Percentiles rank a stretch among this genome's conserved stretches.
phyloP scores from a whole-genome alignment of 2,797 vertebrate genomes.

The Sebastes minor region DNA sequence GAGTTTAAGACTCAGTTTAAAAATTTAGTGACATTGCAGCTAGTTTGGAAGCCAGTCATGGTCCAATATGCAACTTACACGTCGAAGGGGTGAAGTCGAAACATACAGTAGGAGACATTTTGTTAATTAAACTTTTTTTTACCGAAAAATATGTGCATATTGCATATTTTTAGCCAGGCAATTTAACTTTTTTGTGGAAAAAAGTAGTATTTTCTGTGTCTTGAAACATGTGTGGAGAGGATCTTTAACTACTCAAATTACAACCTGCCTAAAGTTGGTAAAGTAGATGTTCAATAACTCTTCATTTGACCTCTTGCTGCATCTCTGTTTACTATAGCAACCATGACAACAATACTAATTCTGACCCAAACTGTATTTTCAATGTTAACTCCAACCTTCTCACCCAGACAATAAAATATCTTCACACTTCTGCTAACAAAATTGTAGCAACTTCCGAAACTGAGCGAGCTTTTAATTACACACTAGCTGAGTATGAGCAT shows the following conservation, averaged over 20 bases:
- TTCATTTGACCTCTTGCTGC: neutral
- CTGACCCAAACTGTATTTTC: neutral
- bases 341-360: neutral
- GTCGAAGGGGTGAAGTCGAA: neutral
- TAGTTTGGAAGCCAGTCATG: neutral
- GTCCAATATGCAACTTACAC: neutral
- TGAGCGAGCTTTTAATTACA: neutral
- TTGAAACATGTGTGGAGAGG: too few relatives aligned
- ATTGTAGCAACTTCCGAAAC: neutral
- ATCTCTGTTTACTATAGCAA: neutral
- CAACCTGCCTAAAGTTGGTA: neutral
- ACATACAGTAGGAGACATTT: neutral
- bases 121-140: neutral
- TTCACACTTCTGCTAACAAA: neutral
- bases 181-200: neutral
- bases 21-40: neutral
- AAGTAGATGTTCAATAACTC: neutral
- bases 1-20: neutral
- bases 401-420: neutral
- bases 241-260: neutral
- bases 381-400: neutral
- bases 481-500: neutral
- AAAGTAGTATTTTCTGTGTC: too few relatives aligned
- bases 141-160: neutral
- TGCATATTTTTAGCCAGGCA: neutral